Evolutionary conservation across 2,113 vertebrate species (phyloP).

Genomic region (Phycodurus eques): DNA sequence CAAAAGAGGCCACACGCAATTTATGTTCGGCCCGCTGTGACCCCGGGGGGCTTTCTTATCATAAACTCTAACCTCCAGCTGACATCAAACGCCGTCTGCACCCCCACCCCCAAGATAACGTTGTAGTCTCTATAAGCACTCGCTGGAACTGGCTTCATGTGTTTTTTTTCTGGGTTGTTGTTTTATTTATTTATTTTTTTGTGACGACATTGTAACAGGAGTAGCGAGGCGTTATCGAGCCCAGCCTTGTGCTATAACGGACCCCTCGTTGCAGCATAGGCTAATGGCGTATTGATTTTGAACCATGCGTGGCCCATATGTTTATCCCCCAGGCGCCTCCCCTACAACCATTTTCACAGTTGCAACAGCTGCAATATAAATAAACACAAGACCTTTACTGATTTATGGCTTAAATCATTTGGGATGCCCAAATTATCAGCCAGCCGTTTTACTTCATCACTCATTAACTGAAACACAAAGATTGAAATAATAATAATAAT

Average conservation of each 20-base stretch:
- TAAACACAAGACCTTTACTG: background rate
- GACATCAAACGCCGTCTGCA: conserved; percentile 61
- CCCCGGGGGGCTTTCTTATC: conserved; percentile 75
- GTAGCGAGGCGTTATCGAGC: conserved; percentile 52
- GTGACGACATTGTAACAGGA: conserved; percentile 33
- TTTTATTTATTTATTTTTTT: background rate
- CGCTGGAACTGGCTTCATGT: conserved; percentile 32
- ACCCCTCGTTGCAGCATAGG: conserved; percentile 45
- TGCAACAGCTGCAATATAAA: conserved; percentile 47
- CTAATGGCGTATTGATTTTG: conserved; percentile 72
- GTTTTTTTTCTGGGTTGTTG: background rate
- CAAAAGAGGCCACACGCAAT: conserved; percentile 68
- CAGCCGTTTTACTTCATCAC: too few species aligned
- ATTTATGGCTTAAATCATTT: background rate
- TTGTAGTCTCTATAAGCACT: conserved; percentile 58
- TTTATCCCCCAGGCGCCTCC: conserved; percentile 55
- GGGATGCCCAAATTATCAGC: too few species aligned
- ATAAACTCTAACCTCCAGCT: conserved; percentile 76
- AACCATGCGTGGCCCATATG: conserved; percentile 54
- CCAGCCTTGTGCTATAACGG: conserved; percentile 45
- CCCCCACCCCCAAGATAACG: conserved; percentile 56
- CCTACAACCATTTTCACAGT: conserved; percentile 57
- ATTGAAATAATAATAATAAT: too few species aligned
- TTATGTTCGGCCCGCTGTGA: conserved; percentile 67
- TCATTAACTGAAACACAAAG: too few species aligned